A percentile compares a stretch with the other conserved stretches of the same genome.
Conservation (phyloP, 2,113 vertebrate genomes). For the Sus scrofa region T2T-Sscrofa CM000817.6:173544501-173545000, state of each 20-base stretch:
- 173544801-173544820: not conserved
- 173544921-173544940: not conserved
- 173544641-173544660: rapidly evolving
- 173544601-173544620: not conserved
- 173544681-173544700: not conserved
- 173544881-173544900: no score
- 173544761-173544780: not conserved
- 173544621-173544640: not conserved
- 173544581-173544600: not conserved
- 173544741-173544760: not conserved
- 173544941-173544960: no score
- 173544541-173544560: not conserved
- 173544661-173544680: not conserved
- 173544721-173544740: no score
- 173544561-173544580: not conserved
- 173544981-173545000: not conserved
- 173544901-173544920: rapidly evolving
- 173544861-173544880: not conserved
- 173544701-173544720: not conserved
- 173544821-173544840: not conserved
- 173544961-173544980: not conserved
- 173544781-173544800: not conserved
- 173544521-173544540: not conserved
- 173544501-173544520: not conserved
- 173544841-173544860: not conserved